These are phyloP conservation scores for Halocaridina rubra DNA, from an alignment of 2,888 invertebrate genomes.

Conservation along the genomic window DNA sequence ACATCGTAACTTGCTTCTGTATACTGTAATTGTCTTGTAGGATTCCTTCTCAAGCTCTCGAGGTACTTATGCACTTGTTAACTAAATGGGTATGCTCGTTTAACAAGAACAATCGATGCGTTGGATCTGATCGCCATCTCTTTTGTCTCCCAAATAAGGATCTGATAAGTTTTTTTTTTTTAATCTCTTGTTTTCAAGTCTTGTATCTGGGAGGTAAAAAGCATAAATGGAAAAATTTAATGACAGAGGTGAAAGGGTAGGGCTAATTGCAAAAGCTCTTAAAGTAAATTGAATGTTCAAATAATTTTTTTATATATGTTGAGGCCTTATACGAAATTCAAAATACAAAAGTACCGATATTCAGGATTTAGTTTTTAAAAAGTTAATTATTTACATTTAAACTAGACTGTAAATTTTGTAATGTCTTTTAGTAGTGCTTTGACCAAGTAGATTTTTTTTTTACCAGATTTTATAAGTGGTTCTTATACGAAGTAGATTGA, in stretches of 20 bases:
- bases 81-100: neutral
- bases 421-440: no score
- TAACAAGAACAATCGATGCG: neutral
- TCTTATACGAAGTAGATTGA: no score
- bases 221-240: neutral
- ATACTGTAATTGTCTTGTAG: no score
- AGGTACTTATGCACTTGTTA: neutral
- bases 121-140: neutral
- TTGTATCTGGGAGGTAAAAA: neutral
- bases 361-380: neutral
- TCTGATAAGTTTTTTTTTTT: neutral
- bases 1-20: no score
- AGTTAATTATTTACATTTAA: no score
- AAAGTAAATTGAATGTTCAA: neutral
- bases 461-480: no score
- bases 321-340: neutral
- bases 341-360: neutral
- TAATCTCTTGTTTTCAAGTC: neutral
- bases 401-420: no score
- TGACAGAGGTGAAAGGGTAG: neutral
- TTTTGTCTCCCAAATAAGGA: neutral
- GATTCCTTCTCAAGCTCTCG: no score
- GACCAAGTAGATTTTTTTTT: no score
- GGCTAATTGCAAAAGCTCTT: neutral
- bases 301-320: no score